A percentile compares a stretch with the other conserved stretches of the same genome.
phyloP scores from a whole-genome alignment of 2,888 invertebrate species.

The Noctua janthina region DNA sequence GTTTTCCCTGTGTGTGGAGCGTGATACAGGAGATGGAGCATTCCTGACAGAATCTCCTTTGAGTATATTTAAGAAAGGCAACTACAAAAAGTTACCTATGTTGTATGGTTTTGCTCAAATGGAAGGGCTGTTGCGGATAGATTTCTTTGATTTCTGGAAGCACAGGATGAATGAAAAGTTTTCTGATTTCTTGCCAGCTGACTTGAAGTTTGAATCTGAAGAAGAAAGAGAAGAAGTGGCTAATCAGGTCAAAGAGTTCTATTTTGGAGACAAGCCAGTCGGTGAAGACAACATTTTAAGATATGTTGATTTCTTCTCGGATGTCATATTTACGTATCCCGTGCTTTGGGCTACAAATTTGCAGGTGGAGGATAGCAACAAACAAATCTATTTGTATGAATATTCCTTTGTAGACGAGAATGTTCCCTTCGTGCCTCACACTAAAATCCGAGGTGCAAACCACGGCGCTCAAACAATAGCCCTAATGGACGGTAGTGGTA shows the following conservation, averaged over 20 bases:
- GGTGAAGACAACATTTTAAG: too few relatives aligned
- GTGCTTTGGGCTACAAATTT: too few relatives aligned
- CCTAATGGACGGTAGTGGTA: too few relatives aligned
- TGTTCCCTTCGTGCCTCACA: too few relatives aligned
- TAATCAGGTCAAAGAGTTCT: not conserved
- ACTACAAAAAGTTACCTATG: not conserved
- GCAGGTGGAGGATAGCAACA: too few relatives aligned
- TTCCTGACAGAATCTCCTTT: not conserved
- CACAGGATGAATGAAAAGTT: not conserved
- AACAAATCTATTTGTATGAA: too few relatives aligned
- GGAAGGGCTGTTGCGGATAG: not conserved
- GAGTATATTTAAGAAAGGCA: not conserved
- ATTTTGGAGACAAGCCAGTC: too few relatives aligned
- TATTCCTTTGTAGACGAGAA: too few relatives aligned
- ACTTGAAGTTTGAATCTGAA: slow-evolving; percentile 3
- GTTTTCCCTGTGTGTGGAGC: not conserved
- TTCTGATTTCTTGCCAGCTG: not conserved
- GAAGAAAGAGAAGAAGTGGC: not conserved
- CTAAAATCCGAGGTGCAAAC: too few relatives aligned
- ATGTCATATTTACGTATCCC: too few relatives aligned
- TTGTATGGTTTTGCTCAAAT: not conserved
- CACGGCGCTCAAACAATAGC: too few relatives aligned
- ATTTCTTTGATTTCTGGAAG: not conserved
- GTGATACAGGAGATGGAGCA: not conserved
- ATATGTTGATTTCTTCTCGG: too few relatives aligned